These are phyloP conservation scores for Nomada goodeniana DNA, from an alignment of 2,888 invertebrate genomes.

Conservation along the genomic window DNA sequence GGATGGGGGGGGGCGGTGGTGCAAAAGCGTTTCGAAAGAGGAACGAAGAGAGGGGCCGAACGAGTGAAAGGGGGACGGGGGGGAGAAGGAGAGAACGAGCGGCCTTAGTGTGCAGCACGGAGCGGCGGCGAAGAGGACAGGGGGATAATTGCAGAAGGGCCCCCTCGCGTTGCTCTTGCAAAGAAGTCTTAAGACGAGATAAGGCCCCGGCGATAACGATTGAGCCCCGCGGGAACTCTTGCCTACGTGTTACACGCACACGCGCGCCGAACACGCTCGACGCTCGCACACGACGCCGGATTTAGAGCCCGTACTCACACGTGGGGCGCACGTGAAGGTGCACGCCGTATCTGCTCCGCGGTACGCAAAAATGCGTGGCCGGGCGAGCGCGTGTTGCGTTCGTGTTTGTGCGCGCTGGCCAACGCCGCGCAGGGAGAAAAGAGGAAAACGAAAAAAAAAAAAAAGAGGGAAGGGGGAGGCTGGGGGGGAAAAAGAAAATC, in stretches of 20 bases:
- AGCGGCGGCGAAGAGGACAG: slow-evolving; percentile 59
- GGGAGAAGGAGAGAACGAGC: slow-evolving; percentile 59
- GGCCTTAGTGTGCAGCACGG: slow-evolving; percentile 45
- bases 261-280: slow-evolving; percentile 57
- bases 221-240: slow-evolving; percentile 82
- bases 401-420: background rate
- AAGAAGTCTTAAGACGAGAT: slow-evolving; percentile 81
- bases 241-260: slow-evolving; percentile 74
- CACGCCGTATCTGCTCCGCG: slow-evolving; percentile 30
- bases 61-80: slow-evolving; percentile 3
- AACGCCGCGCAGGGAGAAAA: slow-evolving; percentile 5
- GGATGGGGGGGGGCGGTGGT: slow-evolving; percentile 21
- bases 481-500: slow-evolving; percentile 30
- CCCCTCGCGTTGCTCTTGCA: slow-evolving; percentile 77
- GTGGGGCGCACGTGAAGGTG: slow-evolving; percentile 59
- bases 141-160: slow-evolving; percentile 82
- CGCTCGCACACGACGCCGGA: slow-evolving; percentile 62
- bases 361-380: slow-evolving; percentile 49
- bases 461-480: background rate
- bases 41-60: slow-evolving; percentile 22
- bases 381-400: background rate
- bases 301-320: slow-evolving; percentile 62
- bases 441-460: background rate
- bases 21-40: slow-evolving; percentile 35
- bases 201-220: slow-evolving; percentile 83